Conservation (phyloP, 2,113 vertebrate species). For the Phaetusa simplex region DNA sequence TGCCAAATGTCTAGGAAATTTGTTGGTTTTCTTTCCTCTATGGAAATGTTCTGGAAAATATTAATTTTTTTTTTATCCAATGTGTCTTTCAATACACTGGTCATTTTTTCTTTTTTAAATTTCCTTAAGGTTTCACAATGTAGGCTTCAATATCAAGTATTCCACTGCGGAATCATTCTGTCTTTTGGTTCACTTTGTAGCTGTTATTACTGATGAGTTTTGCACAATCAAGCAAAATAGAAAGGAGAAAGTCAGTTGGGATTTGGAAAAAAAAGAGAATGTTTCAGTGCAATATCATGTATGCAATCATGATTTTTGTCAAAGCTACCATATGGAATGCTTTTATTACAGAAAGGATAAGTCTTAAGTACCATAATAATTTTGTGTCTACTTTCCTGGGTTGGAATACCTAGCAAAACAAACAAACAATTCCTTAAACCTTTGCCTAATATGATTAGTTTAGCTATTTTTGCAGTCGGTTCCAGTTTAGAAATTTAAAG, state of each 20-base stretch:
- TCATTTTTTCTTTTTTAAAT: neutral
- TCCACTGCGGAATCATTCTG: neutral
- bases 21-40: neutral
- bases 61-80: neutral
- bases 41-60: constrained; percentile 3
- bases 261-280: neutral
- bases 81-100: neutral
- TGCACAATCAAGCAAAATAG: neutral
- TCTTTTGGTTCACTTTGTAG: neutral
- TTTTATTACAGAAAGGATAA: neutral
- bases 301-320: neutral
- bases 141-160: neutral
- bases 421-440: neutral
- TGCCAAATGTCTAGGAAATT: constrained; percentile 43
- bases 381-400: neutral
- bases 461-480: neutral
- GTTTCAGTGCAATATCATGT: neutral
- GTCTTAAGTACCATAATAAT: neutral
- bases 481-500: neutral
- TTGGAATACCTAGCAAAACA: neutral
- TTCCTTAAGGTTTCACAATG: neutral
- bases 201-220: neutral
- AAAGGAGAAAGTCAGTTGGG: neutral
- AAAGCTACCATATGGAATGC: neutral
- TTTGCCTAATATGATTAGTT: neutral